Evolutionary conservation across 1,140 invertebrate genomes (phyloP).

Genomic region (Bombus ignitus): DNA sequence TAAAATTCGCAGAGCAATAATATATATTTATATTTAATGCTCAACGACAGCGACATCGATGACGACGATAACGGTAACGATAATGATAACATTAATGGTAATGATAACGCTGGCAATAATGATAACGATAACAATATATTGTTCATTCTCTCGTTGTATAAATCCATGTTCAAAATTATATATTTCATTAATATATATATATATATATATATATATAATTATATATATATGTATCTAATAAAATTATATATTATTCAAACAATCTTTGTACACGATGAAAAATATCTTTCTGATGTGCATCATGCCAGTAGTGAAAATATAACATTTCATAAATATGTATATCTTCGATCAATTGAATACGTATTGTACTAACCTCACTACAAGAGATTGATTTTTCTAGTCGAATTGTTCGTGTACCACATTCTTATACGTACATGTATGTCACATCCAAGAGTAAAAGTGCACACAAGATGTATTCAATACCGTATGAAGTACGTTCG

Average conservation of each 20-base stretch:
- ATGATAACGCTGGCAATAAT: slow-evolving; percentile 26
- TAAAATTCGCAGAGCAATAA: slow-evolving; percentile 50
- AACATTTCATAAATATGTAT: not conserved
- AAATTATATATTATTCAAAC: not conserved
- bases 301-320: not conserved
- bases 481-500: not conserved
- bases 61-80: slow-evolving; percentile 26
- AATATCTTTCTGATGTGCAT: not conserved
- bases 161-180: slow-evolving; percentile 12
- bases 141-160: slow-evolving; percentile 5
- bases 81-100: slow-evolving; percentile 18
- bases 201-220: not conserved
- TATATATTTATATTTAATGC: slow-evolving; percentile 11
- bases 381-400: not conserved
- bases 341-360: not conserved
- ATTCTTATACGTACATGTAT: not conserved
- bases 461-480: not conserved
- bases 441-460: not conserved
- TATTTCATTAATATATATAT: not conserved
- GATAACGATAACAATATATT: slow-evolving; percentile 46
- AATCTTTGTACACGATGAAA: not conserved
- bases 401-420: not conserved
- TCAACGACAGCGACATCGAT: slow-evolving; percentile 17
- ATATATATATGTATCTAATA: not conserved
- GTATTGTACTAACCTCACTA: not conserved